Percentiles rank a stretch among this genome's conserved stretches.
These are phyloP conservation scores for Encarsia formosa DNA, from an alignment of 2,888 invertebrate genomes.

Conservation along the genomic window DNA sequence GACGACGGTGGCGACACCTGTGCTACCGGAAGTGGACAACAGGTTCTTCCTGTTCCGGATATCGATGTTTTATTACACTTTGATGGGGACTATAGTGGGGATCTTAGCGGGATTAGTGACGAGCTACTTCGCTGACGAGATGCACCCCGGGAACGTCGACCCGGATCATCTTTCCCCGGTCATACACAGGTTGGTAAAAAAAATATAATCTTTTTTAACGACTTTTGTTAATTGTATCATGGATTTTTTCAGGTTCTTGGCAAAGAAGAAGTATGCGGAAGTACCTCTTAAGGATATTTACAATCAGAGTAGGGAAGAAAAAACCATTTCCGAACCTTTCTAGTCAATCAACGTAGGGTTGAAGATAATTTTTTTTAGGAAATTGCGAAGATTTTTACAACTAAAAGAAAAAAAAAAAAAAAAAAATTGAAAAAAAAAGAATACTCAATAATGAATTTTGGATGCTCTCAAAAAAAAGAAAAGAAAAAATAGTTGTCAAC, in stretches of 20 bases:
- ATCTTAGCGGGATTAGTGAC: conserved; percentile 60
- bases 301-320: background rate
- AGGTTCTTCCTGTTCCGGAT: conserved; percentile 59
- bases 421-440: no score
- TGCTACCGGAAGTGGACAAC: conserved; percentile 33
- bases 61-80: conserved; percentile 66
- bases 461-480: no score
- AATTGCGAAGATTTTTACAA: no score
- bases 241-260: conserved; percentile 27
- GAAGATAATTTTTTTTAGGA: no score
- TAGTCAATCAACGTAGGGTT: no score
- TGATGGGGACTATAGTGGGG: conserved; percentile 59
- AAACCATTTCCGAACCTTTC: no score
- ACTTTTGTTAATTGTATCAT: background rate
- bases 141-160: conserved; percentile 56
- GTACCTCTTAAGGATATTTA: conserved; percentile 24
- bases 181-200: conserved; percentile 49
- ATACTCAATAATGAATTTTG: no score
- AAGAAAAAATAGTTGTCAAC: no score
- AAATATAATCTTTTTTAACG: background rate
- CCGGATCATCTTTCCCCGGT: conserved; percentile 60
- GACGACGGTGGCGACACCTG: background rate
- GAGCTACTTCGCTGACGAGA: conserved; percentile 59
- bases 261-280: conserved; percentile 28
- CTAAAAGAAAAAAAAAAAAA: no score